Base-by-base conservation (phyloP, 2,797 vertebrate species). In the Anableps anableps region DNA sequence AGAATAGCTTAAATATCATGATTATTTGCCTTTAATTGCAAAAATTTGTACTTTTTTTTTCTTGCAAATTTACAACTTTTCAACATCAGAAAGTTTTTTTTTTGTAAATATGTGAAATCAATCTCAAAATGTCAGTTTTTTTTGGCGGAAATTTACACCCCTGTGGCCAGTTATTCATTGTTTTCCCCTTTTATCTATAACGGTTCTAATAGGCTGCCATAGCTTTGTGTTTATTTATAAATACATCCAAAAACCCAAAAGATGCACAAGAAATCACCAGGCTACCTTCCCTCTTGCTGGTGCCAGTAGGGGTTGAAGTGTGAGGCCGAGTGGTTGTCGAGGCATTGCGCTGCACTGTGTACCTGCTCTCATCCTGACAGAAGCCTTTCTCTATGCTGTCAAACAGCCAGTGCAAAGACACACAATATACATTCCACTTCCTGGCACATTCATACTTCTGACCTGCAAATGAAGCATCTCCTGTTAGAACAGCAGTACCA, bases 401-500 rank as follows among this genome's bases (percentile, higher is more conserved):
- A 93, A 97, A 98, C 87, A 99, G 96, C 99, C 99, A 99, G 78
- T 97, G 96, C 34, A 96, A 85, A 43, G 98, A 96, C 81, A 99
- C 96, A 74, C 99, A 99, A 80, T 96, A 98, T 77, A 99, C 96
- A 6, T 99, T 99, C 99, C 99, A 99, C 89, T 96, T 99, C 83
- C 87, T 96, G 5, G 98, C 99, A 91, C 98, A 99, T 92, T 99
- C 98, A 2, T 98, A 99, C 92, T 99, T 99, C 92, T 98, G 98
- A 92, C 99, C 99, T 99, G 93, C 36, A 86, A 82, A 43, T 13
- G 5, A 85, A 72, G 76, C 10, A 47, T 2, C 50, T 62, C 17
- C 3, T 21, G 31, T 86, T 16, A 79, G 41, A 70, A 53, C 41
- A 34, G 74, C 13, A 60, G 6, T 11, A 10, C 2, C 4, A 34